Base-by-base conservation (phyloP, 1,140 invertebrate species). In the Bilobella aurantiaca region DNA sequence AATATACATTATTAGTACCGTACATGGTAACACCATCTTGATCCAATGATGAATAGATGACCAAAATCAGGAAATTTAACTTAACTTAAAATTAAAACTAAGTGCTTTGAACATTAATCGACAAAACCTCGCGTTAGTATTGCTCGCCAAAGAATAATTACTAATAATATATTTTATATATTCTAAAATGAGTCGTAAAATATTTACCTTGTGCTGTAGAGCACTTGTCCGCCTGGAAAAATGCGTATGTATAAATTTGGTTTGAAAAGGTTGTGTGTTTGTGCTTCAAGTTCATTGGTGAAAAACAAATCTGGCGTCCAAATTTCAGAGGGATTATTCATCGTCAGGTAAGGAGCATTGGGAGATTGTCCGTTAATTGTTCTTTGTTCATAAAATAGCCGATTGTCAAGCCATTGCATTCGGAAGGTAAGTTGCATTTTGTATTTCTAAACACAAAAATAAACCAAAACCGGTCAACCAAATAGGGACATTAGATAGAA, bases 231-330 rank as follows among this genome's bases (percentile, higher is more conserved):
- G 74, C 94, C 85, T 47, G 93, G 92, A 80, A 94, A 93, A 75
- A 97, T 96, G 72, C 94, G 82, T 75, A 97, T 93, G 81, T 97
- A 93, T 63, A 97, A 91, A 79, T 97, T 96, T 60, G 92, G 91
- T 88, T 94, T 92, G 75, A 95, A 93, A 77, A 97, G 96, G 77
- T 95, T 91, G 78, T 97, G 94, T 77, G 96, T 95, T 76, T 96
- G 91, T 46, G 93, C 92, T 75, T 93, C 91, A 78, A 96, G 96
- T 81, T 97, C 93, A 75, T 97, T 96, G 31, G 91, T 90, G 79
- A 97, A 96, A 83, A 97, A 97, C 67, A 96, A 82, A 82, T 97
- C 94, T 16, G 93, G 93, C 90, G 95, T 96, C 74, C 73, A 79
- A 62, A 94, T 92, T 75, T 89, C 86, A 79, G 86, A 88, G 27